Evolutionary conservation across 92 coral and sea anemone species (phyloP), one percentile per base, ranked within the genome.

Genomic region (Virgularia gustaviana): DNA sequence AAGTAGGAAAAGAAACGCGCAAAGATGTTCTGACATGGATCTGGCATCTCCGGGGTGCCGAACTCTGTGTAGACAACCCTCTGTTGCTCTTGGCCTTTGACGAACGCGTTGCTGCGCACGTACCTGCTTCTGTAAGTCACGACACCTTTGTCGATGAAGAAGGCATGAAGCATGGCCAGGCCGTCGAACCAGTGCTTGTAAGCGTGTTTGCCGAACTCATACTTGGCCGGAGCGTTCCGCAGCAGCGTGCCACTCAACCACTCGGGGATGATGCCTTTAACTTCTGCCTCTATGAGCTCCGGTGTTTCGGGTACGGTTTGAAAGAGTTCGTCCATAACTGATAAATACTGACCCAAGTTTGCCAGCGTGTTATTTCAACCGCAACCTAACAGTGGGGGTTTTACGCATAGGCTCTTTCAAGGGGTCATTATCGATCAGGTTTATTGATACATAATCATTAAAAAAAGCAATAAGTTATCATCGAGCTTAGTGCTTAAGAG

Each of bases 171-270:
- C 89, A 94, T 81, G 1, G 90, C 94, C 44, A 89, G 75, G 25
- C 99, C 99, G 16, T 94, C 99, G 59, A 94, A 94, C 99, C 99
- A 94, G 58, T 94, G 99, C 52, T 94, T 94, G 77, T 85, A 90
- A 1, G 88, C 58, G 22, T 90, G 87, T 57, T 78, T 80, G 0
- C 96, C 99, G 49, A 94, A 82, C 72, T 94, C 99, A 63, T 84
- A 94, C 77, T 89, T 79, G n/a, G 88, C 99, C 0, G 99, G 99
- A 12, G 95, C 99, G 74, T 94, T 94, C 64, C 99, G 85, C 0
- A 94, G 65, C 16, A 94, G 87, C 15, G 89, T 85, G 5, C 99
- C 99, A 49, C 83, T 89, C 58, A 94, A 73, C 99, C 99, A 94
- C 0, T 66, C 81, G 1, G 99, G 99, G 16, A 94, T 80, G 0